A percentile compares a stretch with the other conserved stretches of the same genome.
These are phyloP conservation scores for Tholera decimalis DNA, from an alignment of 2,888 invertebrate genomes.

Conservation along the genomic window DNA sequence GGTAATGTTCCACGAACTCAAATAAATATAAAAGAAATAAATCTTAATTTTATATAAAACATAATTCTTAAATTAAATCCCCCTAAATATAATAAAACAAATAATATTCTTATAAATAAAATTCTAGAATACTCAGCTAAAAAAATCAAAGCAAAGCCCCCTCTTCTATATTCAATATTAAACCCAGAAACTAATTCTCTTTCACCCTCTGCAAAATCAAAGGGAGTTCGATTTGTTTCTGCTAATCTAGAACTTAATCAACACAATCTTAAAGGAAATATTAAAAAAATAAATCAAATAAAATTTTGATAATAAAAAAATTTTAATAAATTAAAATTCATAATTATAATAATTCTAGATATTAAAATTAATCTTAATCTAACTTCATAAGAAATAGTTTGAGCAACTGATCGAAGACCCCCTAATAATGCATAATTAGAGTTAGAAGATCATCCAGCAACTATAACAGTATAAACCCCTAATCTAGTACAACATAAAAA, in stretches of 20 bases:
- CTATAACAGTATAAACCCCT: constrained; percentile 92
- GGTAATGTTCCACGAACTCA: constrained; percentile 93
- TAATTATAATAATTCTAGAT: constrained; percentile 91
- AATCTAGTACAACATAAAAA: constrained; percentile 92
- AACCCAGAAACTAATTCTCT: constrained; percentile 76
- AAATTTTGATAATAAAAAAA: constrained; percentile 88
- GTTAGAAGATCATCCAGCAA: constrained; percentile 94
- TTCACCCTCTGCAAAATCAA: constrained; percentile 79
- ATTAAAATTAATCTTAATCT: constrained; percentile 93
- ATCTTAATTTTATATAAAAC: constrained; percentile 90
- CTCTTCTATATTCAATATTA: constrained; percentile 95
- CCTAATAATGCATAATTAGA: constrained; percentile 94
- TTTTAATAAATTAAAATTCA: constrained; percentile 88
- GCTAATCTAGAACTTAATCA: constrained; percentile 92
- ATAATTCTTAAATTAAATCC: constrained; percentile 83
- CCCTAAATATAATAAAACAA: constrained; percentile 89
- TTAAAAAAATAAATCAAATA: constrained; percentile 90
- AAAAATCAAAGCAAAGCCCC: constrained; percentile 94
- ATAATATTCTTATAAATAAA: constrained; percentile 93
- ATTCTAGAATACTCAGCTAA: constrained; percentile 93
- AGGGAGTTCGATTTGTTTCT: constrained; percentile 94
- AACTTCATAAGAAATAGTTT: constrained; percentile 95
- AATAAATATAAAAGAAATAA: constrained; percentile 92
- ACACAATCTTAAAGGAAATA: constrained; percentile 90
- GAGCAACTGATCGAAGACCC: constrained; percentile 93